A percentile compares a stretch with the other conserved stretches of the same genome.
Conservation (phyloP, 2,888 invertebrate species). For the Orchesella flavescens region DNA sequence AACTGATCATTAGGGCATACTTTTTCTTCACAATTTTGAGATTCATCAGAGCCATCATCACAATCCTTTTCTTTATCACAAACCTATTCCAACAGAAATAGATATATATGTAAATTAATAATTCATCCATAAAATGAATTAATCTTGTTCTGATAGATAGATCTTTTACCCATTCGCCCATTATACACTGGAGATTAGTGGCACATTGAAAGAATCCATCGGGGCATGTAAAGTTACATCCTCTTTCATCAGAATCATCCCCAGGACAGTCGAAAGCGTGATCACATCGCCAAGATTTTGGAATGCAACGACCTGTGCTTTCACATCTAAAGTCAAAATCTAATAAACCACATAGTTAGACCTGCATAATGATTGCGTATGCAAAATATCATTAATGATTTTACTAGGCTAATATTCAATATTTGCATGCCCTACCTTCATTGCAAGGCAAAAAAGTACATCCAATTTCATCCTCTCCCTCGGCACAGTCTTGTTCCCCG, state of each 20-base stretch:
- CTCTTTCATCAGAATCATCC: constrained; percentile 75
- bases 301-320: constrained; percentile 74
- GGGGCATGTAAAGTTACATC: constrained; percentile 64
- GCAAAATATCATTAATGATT: no score
- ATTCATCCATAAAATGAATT: no score
- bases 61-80: constrained; percentile 78
- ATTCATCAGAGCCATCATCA: constrained; percentile 76
- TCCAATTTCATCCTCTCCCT: constrained; percentile 57
- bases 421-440: constrained; percentile 41
- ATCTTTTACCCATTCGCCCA: constrained; percentile 67
- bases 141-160: constrained; percentile 5
- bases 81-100: constrained; percentile 65
- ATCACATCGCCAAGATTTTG: constrained; percentile 75
- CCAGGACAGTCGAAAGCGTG: constrained; percentile 69
- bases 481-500: constrained; percentile 45
- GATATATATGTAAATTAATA: no score
- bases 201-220: constrained; percentile 61
- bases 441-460: constrained; percentile 61
- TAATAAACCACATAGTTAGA: constrained; percentile 21
- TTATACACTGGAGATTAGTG: constrained; percentile 30
- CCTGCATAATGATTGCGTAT: no score
- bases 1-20: constrained; percentile 74
- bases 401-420: neutral
- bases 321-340: constrained; percentile 73
- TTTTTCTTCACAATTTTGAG: constrained; percentile 33